Conservation (phyloP, 2,113 vertebrate genomes). For the Struthio camelus region DNA sequence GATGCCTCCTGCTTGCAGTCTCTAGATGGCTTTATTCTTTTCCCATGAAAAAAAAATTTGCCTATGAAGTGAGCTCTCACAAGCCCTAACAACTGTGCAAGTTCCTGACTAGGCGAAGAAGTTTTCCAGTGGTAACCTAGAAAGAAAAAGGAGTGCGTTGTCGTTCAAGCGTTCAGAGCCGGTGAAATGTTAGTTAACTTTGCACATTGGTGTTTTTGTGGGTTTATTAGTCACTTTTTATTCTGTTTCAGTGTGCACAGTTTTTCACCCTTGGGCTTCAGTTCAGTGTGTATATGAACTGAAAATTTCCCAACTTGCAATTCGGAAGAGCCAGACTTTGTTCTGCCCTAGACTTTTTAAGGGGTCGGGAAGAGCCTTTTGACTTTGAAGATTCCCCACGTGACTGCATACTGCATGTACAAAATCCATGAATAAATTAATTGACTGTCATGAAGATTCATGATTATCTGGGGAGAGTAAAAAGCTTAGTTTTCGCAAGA, state of each 20-base stretch:
- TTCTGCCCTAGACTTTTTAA: not conserved
- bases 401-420: not conserved
- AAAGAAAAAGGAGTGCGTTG: not conserved
- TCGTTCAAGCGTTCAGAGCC: not conserved
- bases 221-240: not conserved
- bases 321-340: not conserved
- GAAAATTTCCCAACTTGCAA: not conserved
- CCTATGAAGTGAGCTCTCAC: not conserved
- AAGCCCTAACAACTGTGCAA: not conserved
- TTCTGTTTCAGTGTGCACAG: not conserved
- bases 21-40: not conserved
- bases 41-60: not conserved
- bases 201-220: not conserved
- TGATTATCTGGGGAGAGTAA: not conserved
- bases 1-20: not conserved
- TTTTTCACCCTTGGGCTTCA: accelerated
- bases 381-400: not conserved
- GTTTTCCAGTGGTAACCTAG: not conserved
- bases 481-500: not conserved
- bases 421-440: not conserved
- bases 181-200: not conserved
- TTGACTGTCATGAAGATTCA: no score
- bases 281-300: not conserved
- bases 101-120: not conserved
- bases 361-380: not conserved